Evolutionary conservation across 2,113 vertebrate genomes (phyloP).

Genomic region (Tapirus terrestris): DNA sequence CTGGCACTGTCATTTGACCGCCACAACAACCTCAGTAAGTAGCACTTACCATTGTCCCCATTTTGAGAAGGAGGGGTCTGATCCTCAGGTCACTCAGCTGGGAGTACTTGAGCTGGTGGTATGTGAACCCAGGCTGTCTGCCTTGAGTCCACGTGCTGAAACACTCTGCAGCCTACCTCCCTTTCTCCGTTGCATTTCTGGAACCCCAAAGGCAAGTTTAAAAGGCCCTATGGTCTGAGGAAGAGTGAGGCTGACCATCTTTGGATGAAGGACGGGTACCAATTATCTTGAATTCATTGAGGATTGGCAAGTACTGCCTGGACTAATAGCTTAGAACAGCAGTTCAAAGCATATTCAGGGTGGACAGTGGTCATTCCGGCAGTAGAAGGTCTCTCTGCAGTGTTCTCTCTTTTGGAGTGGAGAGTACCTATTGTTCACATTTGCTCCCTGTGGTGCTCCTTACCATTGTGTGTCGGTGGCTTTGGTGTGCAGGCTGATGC

Average conservation of each 20-base stretch:
- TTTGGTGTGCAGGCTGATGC: neutral
- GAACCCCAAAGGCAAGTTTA: neutral
- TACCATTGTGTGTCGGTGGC: neutral
- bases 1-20: neutral
- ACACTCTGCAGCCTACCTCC: neutral
- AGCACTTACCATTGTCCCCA: no score
- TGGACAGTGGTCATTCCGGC: neutral
- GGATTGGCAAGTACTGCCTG: neutral
- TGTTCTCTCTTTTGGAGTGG: neutral
- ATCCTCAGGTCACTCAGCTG: neutral
- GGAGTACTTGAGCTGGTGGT: neutral
- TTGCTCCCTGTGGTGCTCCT: neutral
- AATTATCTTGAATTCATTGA: neutral
- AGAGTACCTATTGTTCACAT: rapidly evolving
- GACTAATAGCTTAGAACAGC: neutral
- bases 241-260: neutral
- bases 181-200: neutral
- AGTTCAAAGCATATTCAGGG: neutral
- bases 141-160: neutral
- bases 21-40: neutral
- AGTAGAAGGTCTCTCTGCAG: neutral
- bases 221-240: neutral
- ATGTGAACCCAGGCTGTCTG: neutral
- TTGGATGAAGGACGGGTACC: neutral
- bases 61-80: neutral